Conservation (phyloP, 2,797 vertebrate genomes). For the Pseudomugil gertrudae region DNA sequence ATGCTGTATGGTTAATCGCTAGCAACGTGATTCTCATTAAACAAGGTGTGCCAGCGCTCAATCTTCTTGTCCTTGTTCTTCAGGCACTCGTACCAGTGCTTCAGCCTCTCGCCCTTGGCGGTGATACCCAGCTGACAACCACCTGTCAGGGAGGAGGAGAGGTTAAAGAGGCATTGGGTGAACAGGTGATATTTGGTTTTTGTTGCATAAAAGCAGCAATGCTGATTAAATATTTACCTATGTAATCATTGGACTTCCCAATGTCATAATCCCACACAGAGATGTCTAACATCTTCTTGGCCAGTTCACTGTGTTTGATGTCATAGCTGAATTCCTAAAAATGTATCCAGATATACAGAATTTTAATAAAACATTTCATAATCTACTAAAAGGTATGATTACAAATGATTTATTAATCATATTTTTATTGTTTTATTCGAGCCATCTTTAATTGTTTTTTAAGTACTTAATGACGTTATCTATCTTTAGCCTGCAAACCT, state of each 20-base stretch:
- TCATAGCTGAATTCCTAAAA: slow-evolving; percentile 94
- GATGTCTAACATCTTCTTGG: slow-evolving; percentile 94
- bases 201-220: slow-evolving; percentile 8
- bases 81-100: slow-evolving; percentile 97
- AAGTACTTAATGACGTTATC: background rate
- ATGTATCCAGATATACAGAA: slow-evolving; percentile 10
- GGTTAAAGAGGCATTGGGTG: slow-evolving; percentile 21
- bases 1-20: slow-evolving; percentile 87
- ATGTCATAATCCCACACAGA: slow-evolving; percentile 99
- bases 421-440: background rate
- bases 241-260: slow-evolving; percentile 95
- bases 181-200: slow-evolving; percentile 7
- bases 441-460: too few species aligned
- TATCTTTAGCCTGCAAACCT: slow-evolving; percentile 79
- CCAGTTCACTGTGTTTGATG: slow-evolving; percentile 95
- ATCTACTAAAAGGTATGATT: background rate
- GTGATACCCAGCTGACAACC: slow-evolving; percentile 95
- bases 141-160: slow-evolving; percentile 73
- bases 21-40: slow-evolving; percentile 89
- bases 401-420: background rate
- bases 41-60: slow-evolving; percentile 95
- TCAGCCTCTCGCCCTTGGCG: slow-evolving; percentile 94
- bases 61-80: slow-evolving; percentile 99
- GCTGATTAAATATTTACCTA: slow-evolving; percentile 81
- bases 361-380: background rate